Conservation (phyloP, 1,140 invertebrate genomes). For the Diabrotica virgifera region DNA sequence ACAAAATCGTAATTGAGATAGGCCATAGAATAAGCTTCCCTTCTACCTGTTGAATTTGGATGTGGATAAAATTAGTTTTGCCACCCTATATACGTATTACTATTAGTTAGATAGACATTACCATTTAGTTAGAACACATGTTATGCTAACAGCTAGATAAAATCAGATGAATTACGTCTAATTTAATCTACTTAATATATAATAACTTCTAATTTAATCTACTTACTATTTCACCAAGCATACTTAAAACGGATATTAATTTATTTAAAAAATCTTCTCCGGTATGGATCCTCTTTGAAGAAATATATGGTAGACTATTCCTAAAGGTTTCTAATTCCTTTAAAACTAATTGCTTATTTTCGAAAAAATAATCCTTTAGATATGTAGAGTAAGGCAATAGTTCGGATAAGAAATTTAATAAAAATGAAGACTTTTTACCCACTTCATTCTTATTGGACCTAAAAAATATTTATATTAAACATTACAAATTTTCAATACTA, state of each 20-base stretch:
- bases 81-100: too few species aligned
- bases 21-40: too few species aligned
- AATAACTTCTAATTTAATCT: background rate
- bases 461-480: slow-evolving; percentile 9
- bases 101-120: too few species aligned
- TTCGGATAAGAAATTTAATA: slow-evolving; percentile 26
- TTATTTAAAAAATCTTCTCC: slow-evolving; percentile 23
- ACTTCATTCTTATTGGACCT: slow-evolving; percentile 15
- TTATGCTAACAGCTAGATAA: too few species aligned
- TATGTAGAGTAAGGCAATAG: slow-evolving; percentile 25
- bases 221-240: slow-evolving; percentile 34
- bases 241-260: slow-evolving; percentile 22
- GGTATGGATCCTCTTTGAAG: slow-evolving; percentile 20
- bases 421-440: slow-evolving; percentile 21
- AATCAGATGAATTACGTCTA: too few species aligned
- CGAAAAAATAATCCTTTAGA: slow-evolving; percentile 25
- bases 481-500: too few species aligned
- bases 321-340: background rate
- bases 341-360: slow-evolving; percentile 18
- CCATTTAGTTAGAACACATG: too few species aligned
- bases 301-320: slow-evolving; percentile 19
- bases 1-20: too few species aligned
- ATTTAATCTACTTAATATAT: too few species aligned
- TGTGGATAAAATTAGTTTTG: too few species aligned
- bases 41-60: too few species aligned